Percentiles rank a stretch among this genome's conserved stretches.
phyloP scores from a whole-genome alignment of 1,140 invertebrate genomes.

The Cyphomyrmex costatus region DNA sequence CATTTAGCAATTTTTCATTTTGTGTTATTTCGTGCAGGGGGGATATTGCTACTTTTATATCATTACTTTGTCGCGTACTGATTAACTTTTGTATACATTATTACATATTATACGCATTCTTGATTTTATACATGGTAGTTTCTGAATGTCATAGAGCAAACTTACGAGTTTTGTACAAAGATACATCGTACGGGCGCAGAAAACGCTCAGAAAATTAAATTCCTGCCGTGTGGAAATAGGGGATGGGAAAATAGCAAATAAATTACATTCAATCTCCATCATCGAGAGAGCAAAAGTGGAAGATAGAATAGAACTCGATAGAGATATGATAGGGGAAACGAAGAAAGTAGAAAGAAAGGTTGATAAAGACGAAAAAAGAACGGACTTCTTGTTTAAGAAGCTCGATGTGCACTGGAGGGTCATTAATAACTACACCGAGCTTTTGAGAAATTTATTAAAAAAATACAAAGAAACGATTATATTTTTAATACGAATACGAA shows the following conservation, averaged over 20 bases:
- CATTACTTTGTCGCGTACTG: neutral
- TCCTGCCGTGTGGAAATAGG: constrained; percentile 40
- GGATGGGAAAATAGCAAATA: constrained; percentile 75
- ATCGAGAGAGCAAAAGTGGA: constrained; percentile 51
- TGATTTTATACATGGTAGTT: neutral
- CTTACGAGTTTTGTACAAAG: constrained; percentile 63
- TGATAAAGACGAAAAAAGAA: constrained; percentile 52
- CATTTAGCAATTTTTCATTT: neutral
- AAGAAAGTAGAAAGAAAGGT: constrained; percentile 31
- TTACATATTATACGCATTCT: neutral
- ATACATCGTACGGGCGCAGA: constrained; percentile 64
- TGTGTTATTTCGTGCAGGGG: neutral
- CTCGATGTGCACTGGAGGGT: constrained; percentile 40
- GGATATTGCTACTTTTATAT: neutral
- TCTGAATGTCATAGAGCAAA: neutral
- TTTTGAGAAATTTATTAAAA: constrained; percentile 72
- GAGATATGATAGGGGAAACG: constrained; percentile 34
- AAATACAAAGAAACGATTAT: constrained; percentile 66
- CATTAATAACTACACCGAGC: constrained; percentile 71
- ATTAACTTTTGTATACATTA: constrained; percentile 6
- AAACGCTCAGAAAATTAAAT: constrained; percentile 74
- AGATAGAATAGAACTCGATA: constrained; percentile 53
- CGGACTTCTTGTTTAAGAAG: constrained; percentile 31
- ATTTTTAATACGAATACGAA: too few species aligned
- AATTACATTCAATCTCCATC: constrained; percentile 78